phyloP scores from a whole-genome alignment of 2,113 vertebrate genomes.

The Paraplagusia blochii region DNA sequence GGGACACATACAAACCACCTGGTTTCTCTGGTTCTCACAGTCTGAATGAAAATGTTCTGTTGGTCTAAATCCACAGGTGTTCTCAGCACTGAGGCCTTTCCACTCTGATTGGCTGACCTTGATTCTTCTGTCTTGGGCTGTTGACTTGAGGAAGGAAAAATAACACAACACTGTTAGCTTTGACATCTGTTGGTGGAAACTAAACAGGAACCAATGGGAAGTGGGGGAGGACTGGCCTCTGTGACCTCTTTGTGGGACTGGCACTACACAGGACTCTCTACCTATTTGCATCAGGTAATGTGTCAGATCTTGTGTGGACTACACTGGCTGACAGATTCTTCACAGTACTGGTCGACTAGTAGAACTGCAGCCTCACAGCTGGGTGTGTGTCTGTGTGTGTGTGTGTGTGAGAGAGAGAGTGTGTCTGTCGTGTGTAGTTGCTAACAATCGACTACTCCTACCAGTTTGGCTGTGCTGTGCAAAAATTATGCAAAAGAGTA shows the following conservation, averaged over 20 bases:
- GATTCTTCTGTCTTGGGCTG: slow-evolving; percentile 72
- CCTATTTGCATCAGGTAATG: neutral
- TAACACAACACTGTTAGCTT: slow-evolving; percentile 81
- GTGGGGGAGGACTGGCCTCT: slow-evolving; percentile 17
- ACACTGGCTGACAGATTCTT: neutral
- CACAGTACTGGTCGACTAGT: slow-evolving; percentile 16
- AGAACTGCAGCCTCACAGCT: slow-evolving; percentile 17
- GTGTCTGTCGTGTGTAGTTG: neutral
- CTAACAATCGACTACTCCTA: slow-evolving; percentile 17
- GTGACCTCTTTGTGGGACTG: slow-evolving; percentile 36
- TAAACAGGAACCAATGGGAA: slow-evolving; percentile 56
- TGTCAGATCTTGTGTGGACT: too few relatives aligned
- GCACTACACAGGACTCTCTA: slow-evolving; percentile 4
- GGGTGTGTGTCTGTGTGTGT: slow-evolving; percentile 7
- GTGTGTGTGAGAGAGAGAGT: too few relatives aligned
- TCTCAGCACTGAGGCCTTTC: slow-evolving; percentile 18
- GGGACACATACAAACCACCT: slow-evolving; percentile 75
- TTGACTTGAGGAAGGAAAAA: slow-evolving; percentile 78
- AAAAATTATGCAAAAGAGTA: slow-evolving; percentile 41
- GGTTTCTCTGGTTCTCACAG: slow-evolving; percentile 38
- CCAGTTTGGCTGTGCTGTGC: slow-evolving; percentile 43
- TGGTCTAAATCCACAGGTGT: slow-evolving; percentile 9
- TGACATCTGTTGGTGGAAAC: slow-evolving; percentile 60
- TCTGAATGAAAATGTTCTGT: slow-evolving; percentile 33
- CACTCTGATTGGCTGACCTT: slow-evolving; percentile 45